Evolutionary conservation across 2,113 vertebrate genomes (phyloP), one percentile per base, ranked within the genome.

Genomic region (Sclerurus mexicanus): DNA sequence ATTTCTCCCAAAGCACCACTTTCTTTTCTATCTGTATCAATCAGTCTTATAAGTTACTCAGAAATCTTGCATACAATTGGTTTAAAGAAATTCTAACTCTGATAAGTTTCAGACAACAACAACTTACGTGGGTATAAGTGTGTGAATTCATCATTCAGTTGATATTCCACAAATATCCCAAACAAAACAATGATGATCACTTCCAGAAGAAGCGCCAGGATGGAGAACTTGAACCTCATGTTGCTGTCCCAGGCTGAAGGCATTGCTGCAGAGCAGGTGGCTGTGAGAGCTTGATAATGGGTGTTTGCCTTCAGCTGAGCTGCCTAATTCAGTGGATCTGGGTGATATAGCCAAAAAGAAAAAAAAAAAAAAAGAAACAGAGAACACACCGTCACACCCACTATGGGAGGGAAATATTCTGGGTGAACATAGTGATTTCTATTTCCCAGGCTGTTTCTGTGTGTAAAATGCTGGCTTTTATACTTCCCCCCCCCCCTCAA

Each of bases 181-280:
- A 98, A 99, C 95, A 99, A 96, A 97, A 98, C 50, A 90, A 99
- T 99, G 92, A 98, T 98, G 87, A 97, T 44, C 79, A 97, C 93
- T 96, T 99, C 98, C 94, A 99, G 97, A 81, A 69, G 9, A 95
- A 99, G 93, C 22, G 99, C 99, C 89, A 98, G 6, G 39, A 99
- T 80, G 16, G 99, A 98, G 87, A 99, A 99, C 97, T 97, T 99
- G 76, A 98, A 64, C 98, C 97, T 99, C 99, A 99, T 99, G 98
- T 98, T 99, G 98, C 98, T 98, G 91, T 98, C 91, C 72, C 96
- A 97, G 73, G 52, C 85, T 47, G 98, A 97, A 97, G 98, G 97
- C 98, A 98, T 98, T 95, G 73, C 97, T 73, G 80, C 44, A 74
- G 79, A 91, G 95, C 42, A 71, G 53, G 24, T 42, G 91, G 76